Base-by-base conservation (phyloP, 2,888 invertebrate genomes). In the Zhengitettix transpicula region DNA sequence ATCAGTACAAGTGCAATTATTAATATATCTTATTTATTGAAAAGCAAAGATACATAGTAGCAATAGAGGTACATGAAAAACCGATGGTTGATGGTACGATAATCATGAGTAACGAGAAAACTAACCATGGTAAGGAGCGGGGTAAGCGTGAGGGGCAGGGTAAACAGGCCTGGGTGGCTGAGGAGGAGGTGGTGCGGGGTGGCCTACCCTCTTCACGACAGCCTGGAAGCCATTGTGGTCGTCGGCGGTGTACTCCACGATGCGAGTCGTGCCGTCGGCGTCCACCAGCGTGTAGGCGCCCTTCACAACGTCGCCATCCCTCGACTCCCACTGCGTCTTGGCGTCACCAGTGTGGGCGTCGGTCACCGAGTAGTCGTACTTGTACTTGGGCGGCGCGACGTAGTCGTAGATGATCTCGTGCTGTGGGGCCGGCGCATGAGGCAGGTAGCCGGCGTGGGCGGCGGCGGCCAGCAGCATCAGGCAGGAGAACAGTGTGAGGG, bases 191-290 rank as follows among this genome's bases (percentile, higher is more conserved):
- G 47, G 47, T 5, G 47, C 47, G 47, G 55, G 62, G 12, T 66
- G 65, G 1, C 64, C 65, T 55, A 64, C 59, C 56, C 65, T 65
- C 56, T 64, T 66, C 53, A 68, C 67, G 56, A 65, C 64, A 10
- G 68, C 68, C 57, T 66, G 66, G 64, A 68, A 68, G 10, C 68
- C 68, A 60, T 64, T 65, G 57, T 67, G 64, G 16, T 66, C 60
- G 63, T 67, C 67, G 2, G 66, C 67, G 16, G 65, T 66, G 65
- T 67, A 67, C 57, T 67, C 66, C 42, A 67, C 67, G 40, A 66
- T 63, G 40, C 55, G 11, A 12, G 40, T 55, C 28, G 55, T 55
- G 40, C 55, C 55, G 40, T 55, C 55, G 9, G 55, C 55, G 55
- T 55, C 55, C 40, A 55, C 41, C 12, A 55, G 28, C 14, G 40